Evolutionary conservation across 2,797 vertebrate species (phyloP).

Genomic region (Gymnothorax javanicus): DNA sequence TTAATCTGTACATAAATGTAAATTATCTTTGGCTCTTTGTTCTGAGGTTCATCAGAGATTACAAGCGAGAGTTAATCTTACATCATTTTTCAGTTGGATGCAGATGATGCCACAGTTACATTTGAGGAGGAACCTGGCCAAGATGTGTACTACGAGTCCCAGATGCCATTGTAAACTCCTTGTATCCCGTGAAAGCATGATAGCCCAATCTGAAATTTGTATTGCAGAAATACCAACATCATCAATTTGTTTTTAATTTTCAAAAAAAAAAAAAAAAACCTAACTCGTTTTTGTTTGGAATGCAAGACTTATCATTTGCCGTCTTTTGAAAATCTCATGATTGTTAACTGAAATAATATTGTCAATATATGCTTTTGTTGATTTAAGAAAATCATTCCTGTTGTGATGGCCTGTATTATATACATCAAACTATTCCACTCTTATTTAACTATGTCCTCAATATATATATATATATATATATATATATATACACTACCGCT

Average conservation of each 20-base stretch:
- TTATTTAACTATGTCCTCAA: background rate
- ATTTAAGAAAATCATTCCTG: slow-evolving; percentile 5
- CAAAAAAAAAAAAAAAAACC: background rate
- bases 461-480: no score
- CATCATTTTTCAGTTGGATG: slow-evolving; percentile 79
- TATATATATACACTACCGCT: no score
- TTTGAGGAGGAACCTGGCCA: slow-evolving; percentile 86
- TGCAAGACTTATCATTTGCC: slow-evolving; percentile 23
- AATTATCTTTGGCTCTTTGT: background rate
- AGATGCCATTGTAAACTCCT: slow-evolving; percentile 83
- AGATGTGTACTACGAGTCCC: slow-evolving; percentile 87
- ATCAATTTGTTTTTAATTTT: slow-evolving; percentile 39
- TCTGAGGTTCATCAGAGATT: background rate
- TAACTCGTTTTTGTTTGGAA: slow-evolving; percentile 9
- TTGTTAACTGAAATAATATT: background rate
- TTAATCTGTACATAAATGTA: background rate
- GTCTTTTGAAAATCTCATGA: slow-evolving; percentile 9
- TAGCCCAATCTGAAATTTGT: background rate
- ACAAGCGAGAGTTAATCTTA: background rate
- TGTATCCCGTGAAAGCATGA: background rate
- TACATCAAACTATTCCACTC: background rate
- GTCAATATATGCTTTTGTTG: slow-evolving; percentile 1
- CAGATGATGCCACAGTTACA: slow-evolving; percentile 78
- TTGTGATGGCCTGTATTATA: slow-evolving; percentile 9
- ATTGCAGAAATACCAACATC: slow-evolving; percentile 35